phyloP scores from a whole-genome alignment of 2,888 invertebrate species.

The Folsomia candida region DNA sequence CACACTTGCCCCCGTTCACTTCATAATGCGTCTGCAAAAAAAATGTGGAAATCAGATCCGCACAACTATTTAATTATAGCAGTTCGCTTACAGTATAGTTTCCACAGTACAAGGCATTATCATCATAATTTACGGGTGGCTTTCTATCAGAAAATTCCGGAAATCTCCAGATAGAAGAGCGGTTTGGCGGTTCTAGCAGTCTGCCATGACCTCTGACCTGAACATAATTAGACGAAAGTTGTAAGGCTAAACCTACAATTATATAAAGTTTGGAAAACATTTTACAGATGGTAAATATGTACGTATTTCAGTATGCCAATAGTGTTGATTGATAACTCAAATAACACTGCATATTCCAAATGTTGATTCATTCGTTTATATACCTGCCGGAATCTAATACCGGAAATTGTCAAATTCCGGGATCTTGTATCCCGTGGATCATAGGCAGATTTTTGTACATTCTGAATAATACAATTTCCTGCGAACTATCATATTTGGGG shows the following conservation, averaged over 20 bases:
- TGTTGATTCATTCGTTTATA: too few species aligned
- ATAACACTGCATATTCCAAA: too few species aligned
- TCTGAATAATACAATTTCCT: too few species aligned
- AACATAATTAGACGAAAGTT: too few species aligned
- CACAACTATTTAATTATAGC: neutral
- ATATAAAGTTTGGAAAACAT: neutral
- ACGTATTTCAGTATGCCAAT: too few species aligned
- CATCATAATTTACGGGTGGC: constrained; percentile 58
- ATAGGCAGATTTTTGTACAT: too few species aligned
- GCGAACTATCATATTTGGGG: too few species aligned
- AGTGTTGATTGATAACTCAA: too few species aligned
- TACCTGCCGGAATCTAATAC: too few species aligned
- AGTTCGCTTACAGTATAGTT: constrained; percentile 52
- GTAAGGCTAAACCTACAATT: too few species aligned
- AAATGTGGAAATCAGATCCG: neutral
- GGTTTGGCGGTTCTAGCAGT: constrained; percentile 51
- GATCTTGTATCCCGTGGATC: too few species aligned
- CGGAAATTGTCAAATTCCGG: too few species aligned
- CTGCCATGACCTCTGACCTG: constrained; percentile 48
- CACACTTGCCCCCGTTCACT: constrained; percentile 31
- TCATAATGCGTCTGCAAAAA: constrained; percentile 21
- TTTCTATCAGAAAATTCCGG: constrained; percentile 39
- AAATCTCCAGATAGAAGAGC: constrained; percentile 51
- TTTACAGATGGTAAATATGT: neutral
- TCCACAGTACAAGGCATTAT: constrained; percentile 61